Conservation (phyloP, 2,113 vertebrate species). For the Campylomormyrus tamandua region DNA sequence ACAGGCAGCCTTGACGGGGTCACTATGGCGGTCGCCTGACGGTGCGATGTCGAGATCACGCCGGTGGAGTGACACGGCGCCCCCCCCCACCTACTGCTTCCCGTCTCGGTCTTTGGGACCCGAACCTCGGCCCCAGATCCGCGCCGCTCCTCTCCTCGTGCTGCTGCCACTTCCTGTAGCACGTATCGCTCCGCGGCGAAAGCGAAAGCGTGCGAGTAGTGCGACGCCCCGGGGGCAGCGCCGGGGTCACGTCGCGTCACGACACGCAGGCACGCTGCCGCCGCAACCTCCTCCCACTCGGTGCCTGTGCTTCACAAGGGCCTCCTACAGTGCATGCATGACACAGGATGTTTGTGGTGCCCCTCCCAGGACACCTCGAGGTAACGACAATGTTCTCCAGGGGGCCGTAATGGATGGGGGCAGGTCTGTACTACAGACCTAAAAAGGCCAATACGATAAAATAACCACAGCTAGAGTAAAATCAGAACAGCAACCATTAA, state of each 20-base stretch:
- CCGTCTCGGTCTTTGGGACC: not conserved
- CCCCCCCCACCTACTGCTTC: not conserved
- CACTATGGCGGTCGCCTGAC: not conserved
- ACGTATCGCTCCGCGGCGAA: not conserved
- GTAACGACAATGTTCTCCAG: not conserved
- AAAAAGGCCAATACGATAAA: not conserved
- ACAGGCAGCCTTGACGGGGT: not conserved
- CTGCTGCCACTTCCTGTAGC: not conserved
- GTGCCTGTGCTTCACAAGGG: not conserved
- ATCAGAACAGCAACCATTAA: not conserved
- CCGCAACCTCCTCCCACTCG: not conserved
- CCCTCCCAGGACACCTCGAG: not conserved
- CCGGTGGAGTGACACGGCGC: not conserved
- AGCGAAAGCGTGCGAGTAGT: not conserved
- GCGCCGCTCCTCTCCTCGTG: not conserved
- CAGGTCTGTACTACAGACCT: not conserved
- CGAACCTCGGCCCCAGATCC: not conserved
- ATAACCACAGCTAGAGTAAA: not conserved
- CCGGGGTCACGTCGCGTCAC: not conserved
- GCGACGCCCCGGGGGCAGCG: not conserved
- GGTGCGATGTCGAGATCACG: not conserved
- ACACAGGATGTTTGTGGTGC: not conserved
- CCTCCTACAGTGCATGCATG: not conserved
- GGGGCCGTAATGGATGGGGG: not conserved
- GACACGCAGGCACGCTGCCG: not conserved